Evolutionary conservation across 1,140 invertebrate species (phyloP).

Genomic region (Drosophila tsacasi): DNA sequence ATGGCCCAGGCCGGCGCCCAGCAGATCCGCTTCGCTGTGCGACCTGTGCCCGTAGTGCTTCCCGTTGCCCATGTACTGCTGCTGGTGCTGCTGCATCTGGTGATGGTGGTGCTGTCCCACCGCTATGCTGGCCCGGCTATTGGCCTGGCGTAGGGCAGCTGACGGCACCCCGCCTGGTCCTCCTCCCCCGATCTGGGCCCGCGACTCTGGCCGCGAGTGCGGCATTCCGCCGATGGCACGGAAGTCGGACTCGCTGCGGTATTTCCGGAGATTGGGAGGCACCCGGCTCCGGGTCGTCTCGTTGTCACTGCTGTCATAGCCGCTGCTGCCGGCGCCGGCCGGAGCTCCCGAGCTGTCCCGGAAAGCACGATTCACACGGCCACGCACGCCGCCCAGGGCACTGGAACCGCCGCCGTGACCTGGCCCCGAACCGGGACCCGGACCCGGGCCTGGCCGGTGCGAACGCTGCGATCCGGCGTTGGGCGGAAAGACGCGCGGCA

Average conservation of each 20-base stretch:
- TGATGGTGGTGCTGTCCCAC: slow-evolving; percentile 70
- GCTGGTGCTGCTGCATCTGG: slow-evolving; percentile 56
- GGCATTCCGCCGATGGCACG: slow-evolving; percentile 86
- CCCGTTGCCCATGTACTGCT: slow-evolving; percentile 72
- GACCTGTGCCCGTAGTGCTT: slow-evolving; percentile 84
- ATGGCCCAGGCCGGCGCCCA: slow-evolving; percentile 64
- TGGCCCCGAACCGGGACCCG: slow-evolving; percentile 64
- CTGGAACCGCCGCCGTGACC: slow-evolving; percentile 66
- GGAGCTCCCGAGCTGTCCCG: slow-evolving; percentile 76
- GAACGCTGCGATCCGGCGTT: slow-evolving; percentile 88
- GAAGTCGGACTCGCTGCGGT: slow-evolving; percentile 93
- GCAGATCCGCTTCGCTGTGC: slow-evolving; percentile 84
- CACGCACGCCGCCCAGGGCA: slow-evolving; percentile 81
- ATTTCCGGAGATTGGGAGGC: slow-evolving; percentile 88
- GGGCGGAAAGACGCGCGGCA: slow-evolving; percentile 95
- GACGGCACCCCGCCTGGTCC: slow-evolving; percentile 54
- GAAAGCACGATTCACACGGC: slow-evolving; percentile 80
- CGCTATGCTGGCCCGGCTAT: slow-evolving; percentile 83
- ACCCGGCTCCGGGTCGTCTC: slow-evolving; percentile 88
- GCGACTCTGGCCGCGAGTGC: slow-evolving; percentile 81
- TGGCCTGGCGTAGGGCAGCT: slow-evolving; percentile 78
- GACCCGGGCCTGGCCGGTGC: slow-evolving; percentile 84
- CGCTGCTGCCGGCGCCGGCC: slow-evolving; percentile 88
- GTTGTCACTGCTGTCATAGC: slow-evolving; percentile 93
- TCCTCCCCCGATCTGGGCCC: slow-evolving; percentile 57